Conservation (phyloP, 2,888 invertebrate species). For the Psylliodes chrysocephalus region DNA sequence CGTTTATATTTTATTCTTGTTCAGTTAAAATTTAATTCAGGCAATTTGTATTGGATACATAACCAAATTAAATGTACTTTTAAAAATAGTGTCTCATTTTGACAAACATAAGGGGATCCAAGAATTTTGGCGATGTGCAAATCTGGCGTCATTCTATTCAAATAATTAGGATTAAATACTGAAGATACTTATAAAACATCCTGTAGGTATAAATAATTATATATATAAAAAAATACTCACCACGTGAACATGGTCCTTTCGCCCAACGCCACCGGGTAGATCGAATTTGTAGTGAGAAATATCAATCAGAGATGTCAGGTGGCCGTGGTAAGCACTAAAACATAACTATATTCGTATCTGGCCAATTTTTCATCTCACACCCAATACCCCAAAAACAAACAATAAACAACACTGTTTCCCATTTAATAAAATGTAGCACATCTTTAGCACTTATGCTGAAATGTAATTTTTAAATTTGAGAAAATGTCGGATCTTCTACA, state of each 20-base stretch:
- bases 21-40: no score
- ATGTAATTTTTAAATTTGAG: no score
- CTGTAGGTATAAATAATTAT: no score
- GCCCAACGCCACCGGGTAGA: slow-evolving; percentile 83
- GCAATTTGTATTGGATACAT: no score
- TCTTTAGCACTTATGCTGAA: background rate
- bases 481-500: background rate
- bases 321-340: slow-evolving; percentile 98
- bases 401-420: background rate
- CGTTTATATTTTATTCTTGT: no score
- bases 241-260: slow-evolving; percentile 89
- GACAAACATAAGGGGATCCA: no score
- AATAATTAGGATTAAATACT: no score
- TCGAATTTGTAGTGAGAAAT: slow-evolving; percentile 99
- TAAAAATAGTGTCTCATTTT: no score
- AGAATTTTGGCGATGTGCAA: no score
- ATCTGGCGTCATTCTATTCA: no score
- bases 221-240: slow-evolving; percentile 68
- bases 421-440: background rate
- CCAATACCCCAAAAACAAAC: slow-evolving; percentile 22
- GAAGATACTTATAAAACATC: no score
- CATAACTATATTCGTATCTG: slow-evolving; percentile 61
- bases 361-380: slow-evolving; percentile 37
- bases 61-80: no score
- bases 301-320: slow-evolving; percentile 94